Evolutionary conservation across 2,888 invertebrate genomes (phyloP), one percentile per base, ranked within the genome.

Genomic region (Melinopterus prodromus): DNA sequence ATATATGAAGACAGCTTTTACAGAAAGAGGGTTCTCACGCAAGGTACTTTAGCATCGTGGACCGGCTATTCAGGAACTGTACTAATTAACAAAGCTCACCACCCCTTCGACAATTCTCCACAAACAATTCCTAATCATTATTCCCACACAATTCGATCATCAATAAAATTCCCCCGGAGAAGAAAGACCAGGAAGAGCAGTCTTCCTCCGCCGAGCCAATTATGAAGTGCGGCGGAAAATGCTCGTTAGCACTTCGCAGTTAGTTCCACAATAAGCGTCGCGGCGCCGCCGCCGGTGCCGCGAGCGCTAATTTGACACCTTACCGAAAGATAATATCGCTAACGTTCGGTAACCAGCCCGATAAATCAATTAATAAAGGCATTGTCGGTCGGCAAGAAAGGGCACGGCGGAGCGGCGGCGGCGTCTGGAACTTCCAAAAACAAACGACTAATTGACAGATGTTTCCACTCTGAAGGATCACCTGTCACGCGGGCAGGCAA

Each of bases 381-480:
- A 53, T 53, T 53, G 53, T 53, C 53, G 53, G 53, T 53, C 53
- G 53, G 53, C 53, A 53, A 53, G 53, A 53, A 53, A 53, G 12
- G 53, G 53, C 53, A 53, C 53, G 53, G 53, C 53, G 53, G 9
- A 53, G 53, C 53, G 53, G 53, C 53, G 53, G 53, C 53, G 53
- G 53, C 53, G 53, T 53, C 53, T 53, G 53, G 53, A 53, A 53
- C 53, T 53, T 53, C 53, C 53, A 53, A 53, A 74, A 74, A 74
- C 74, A 74, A 74, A 74, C 74, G 74, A 37, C 35, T 74, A 74
- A 74, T 74, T 74, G 74, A 74, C 74, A 74, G 74, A 74, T 74
- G 74, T 35, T 74, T 36, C 74, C 74, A 35, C 37, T 35, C 74
- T 74, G 74, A 74, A 74, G 9, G 74, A 74, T 74, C 74, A 74